These are phyloP conservation scores for Urocyon cinereoargenteus DNA, from an alignment of 2,797 vertebrate genomes.

Conservation along the genomic window DNA sequence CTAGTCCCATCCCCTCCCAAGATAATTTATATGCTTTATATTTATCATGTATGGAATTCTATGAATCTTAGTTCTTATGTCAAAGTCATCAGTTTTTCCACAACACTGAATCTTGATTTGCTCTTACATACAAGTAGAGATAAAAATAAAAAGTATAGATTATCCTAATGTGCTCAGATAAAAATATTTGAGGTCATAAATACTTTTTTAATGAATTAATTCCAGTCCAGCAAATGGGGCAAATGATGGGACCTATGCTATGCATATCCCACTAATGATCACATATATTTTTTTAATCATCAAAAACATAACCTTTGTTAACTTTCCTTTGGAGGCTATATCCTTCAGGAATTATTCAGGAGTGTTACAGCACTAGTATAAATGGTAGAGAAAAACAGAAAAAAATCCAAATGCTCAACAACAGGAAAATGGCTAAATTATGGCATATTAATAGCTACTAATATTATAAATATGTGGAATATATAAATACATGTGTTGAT, in stretches of 20 bases:
- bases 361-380: background rate
- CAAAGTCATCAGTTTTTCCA: slow-evolving; percentile 24
- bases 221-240: background rate
- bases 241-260: background rate
- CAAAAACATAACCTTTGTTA: background rate
- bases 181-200: slow-evolving; percentile 8
- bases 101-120: background rate
- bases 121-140: background rate
- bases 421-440: background rate
- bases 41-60: slow-evolving; percentile 6
- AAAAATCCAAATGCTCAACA: background rate
- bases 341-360: slow-evolving; percentile 36
- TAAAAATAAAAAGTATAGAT: slow-evolving; percentile 15
- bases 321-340: slow-evolving; percentile 33
- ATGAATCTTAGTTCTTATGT: slow-evolving; percentile 3
- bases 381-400: background rate
- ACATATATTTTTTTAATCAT: background rate
- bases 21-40: background rate
- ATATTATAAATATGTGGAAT: background rate
- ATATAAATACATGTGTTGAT: background rate
- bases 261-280: background rate
- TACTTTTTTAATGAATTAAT: slow-evolving; percentile 18
- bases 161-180: slow-evolving; percentile 12
- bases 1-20: background rate
- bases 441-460: background rate